Conservation (phyloP, 2,888 invertebrate genomes). For the Epinotia ramella region DNA sequence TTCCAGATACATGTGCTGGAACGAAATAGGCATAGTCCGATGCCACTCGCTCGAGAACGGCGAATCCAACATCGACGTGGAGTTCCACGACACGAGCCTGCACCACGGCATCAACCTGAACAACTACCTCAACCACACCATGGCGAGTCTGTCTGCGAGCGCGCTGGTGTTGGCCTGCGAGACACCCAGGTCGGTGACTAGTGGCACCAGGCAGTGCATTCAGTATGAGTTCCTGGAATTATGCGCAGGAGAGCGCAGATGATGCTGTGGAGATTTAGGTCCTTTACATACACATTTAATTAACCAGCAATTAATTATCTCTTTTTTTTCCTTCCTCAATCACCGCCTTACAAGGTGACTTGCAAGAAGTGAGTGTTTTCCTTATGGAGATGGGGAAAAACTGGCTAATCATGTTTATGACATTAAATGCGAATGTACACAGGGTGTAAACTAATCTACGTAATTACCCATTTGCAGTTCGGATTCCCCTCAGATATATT, state of each 20-base stretch:
- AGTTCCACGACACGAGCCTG: conserved; percentile 96
- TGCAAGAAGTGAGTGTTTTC: not conserved
- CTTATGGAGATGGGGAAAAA: not conserved
- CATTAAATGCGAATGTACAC: not conserved
- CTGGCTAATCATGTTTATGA: not conserved
- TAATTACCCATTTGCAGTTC: not conserved
- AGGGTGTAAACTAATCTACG: not conserved
- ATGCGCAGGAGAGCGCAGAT: no score
- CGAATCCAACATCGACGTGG: conserved; percentile 95
- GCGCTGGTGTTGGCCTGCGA: conserved; percentile 92
- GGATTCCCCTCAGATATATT: not conserved
- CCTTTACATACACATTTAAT: no score
- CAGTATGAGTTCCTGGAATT: no score
- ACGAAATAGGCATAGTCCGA: conserved; percentile 95
- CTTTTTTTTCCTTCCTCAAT: no score
- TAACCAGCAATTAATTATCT: not conserved
- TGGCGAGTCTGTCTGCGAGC: conserved; percentile 94
- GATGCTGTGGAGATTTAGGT: no score
- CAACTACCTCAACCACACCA: conserved; percentile 93
- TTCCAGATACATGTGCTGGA: conserved; percentile 92
- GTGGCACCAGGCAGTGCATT: no score
- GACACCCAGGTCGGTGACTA: conserved; percentile 84
- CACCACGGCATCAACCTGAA: conserved; percentile 96
- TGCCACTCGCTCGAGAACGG: conserved; percentile 89
- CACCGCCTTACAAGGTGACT: not conserved